Evolutionary conservation across 2,113 vertebrate genomes (phyloP).

Genomic region (Albula goreensis): DNA sequence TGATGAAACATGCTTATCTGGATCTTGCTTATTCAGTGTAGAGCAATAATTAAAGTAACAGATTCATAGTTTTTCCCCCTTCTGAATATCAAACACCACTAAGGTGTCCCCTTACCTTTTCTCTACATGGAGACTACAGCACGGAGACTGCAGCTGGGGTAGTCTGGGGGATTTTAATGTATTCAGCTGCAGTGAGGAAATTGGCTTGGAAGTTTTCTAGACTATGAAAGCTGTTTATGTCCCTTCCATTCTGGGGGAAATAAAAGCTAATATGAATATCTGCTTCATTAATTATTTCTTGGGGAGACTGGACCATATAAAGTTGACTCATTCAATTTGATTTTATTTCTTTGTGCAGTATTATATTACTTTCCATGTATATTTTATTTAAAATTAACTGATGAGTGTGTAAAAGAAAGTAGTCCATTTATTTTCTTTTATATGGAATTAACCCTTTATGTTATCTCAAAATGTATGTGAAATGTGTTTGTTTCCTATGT

Average conservation of each 20-base stretch:
- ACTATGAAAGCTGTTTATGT: neutral
- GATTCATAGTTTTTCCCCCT: neutral
- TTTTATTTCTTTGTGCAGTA: neutral
- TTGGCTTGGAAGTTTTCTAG: neutral
- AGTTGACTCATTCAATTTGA: neutral
- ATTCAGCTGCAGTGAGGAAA: slow-evolving; percentile 10
- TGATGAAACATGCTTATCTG: slow-evolving; percentile 13
- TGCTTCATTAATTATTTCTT: neutral
- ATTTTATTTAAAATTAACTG: too few species aligned
- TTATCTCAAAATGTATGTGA: too few species aligned
- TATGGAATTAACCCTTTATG: too few species aligned
- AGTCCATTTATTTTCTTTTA: too few species aligned
- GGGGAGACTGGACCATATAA: neutral
- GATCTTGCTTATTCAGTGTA: slow-evolving; percentile 13
- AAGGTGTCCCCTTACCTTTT: neutral
- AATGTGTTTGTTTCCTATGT: too few species aligned
- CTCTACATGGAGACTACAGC: neutral
- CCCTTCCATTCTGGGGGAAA: neutral
- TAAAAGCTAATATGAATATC: neutral
- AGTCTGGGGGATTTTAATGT: neutral
- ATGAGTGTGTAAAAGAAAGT: too few species aligned
- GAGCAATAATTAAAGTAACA: slow-evolving; percentile 17
- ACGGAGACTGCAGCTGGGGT: neutral
- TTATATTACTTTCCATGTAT: too few species aligned
- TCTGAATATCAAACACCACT: slow-evolving; percentile 14